A percentile compares a stretch with the other conserved stretches of the same genome.
These are phyloP conservation scores for Parnassius mnemosyne DNA, from an alignment of 2,888 invertebrate species.

Conservation along the genomic window DNA sequence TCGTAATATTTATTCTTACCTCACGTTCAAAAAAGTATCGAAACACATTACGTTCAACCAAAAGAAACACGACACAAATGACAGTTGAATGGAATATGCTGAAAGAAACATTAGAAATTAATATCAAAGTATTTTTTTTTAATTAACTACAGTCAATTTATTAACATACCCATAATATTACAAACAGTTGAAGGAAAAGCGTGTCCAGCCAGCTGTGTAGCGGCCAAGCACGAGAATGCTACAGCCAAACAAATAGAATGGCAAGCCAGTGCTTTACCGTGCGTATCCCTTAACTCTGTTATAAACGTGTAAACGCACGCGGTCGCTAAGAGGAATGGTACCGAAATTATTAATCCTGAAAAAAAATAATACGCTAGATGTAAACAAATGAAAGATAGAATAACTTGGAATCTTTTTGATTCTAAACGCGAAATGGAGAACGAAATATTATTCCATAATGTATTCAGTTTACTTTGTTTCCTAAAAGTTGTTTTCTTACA, in stretches of 20 bases:
- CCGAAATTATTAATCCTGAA: conserved; percentile 74
- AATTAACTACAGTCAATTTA: neutral
- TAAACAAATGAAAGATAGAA: no score
- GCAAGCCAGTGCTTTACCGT: conserved; percentile 79
- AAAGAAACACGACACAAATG: conserved; percentile 84
- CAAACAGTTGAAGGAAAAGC: conserved; percentile 70
- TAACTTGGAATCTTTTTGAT: no score
- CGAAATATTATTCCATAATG: no score
- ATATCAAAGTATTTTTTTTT: neutral
- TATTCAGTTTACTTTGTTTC: no score
- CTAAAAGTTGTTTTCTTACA: no score
- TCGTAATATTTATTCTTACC: conserved; percentile 52
- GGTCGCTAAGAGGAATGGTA: conserved; percentile 75
- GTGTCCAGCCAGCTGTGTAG: conserved; percentile 76
- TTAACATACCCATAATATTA: conserved; percentile 66
- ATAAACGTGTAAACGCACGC: conserved; percentile 73
- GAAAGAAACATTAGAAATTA: conserved; percentile 49
- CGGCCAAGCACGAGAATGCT: conserved; percentile 77
- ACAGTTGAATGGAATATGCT: conserved; percentile 84
- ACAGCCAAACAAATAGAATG: conserved; percentile 78
- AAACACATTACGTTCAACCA: conserved; percentile 86
- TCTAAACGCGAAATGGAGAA: no score
- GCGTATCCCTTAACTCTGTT: conserved; percentile 76
- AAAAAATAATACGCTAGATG: conserved; percentile 25
- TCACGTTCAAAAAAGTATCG: conserved; percentile 82